Base-by-base conservation (phyloP, 1,140 invertebrate genomes). In the Wiebesia pumilae region DNA sequence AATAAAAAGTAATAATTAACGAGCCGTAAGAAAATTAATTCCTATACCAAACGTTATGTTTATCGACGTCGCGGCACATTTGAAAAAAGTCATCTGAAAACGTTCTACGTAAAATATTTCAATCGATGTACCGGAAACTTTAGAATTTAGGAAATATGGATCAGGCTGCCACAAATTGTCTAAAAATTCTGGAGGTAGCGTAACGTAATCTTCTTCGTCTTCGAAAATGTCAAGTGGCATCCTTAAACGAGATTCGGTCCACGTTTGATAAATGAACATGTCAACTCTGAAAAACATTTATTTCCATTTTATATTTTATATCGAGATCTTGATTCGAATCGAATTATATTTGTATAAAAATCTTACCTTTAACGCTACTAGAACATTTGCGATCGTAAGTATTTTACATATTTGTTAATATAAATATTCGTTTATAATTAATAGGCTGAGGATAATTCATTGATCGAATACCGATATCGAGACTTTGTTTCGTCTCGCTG, bases 111-210 rank as follows among this genome's bases (percentile, higher is more conserved):
- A 38, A 38, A 38, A 21, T 71, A 43, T n/a, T 75, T 40, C 43
- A 21, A 75, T 43, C 43, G 40, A 27, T n/a, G 38, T 94, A 97
- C 96, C 96, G 89, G 97, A 96, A 69, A 97, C 95, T 95, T 97
- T 97, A 3, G 97, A 97, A 92, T 98, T 98, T 6, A 97, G 93
- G 92, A 98, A 97, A 91, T 97, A 98, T 14, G 97, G 96, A 93
- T 98, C 97, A 0, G 97, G 97, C 90, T 97, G 96, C 97, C 97
- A 98, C 6, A 98, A 94, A 89, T 96, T 96, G 88, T 97, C 96
- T 89, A 97, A 97, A 92, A 97, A 96, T 91, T 97, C 96, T 27
- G 96, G 95, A 33, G 97, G 97, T 51, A 98, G 91, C 24, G 96
- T 97, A 0, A 97, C 95, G 85, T 96, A 96, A 89, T 97, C 96